Percentiles rank a stretch among this genome's conserved stretches.
phyloP scores from a whole-genome alignment of 2,888 invertebrate species.

The Acrocera orbiculus region DNA sequence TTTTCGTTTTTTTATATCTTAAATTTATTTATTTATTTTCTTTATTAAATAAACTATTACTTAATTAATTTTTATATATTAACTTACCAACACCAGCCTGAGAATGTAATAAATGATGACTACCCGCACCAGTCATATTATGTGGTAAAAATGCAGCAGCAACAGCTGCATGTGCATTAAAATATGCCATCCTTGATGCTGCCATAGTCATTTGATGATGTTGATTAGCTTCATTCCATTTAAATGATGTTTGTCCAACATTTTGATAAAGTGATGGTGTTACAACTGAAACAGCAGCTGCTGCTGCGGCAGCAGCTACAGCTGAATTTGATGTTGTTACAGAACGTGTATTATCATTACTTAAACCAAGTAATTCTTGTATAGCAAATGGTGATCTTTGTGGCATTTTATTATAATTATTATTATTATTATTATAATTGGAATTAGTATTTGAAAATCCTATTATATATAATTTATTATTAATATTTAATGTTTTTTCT shows the following conservation, averaged over 20 bases:
- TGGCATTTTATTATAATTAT: conserved; percentile 20
- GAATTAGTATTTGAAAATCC: no score
- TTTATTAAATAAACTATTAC: no score
- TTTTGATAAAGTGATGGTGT: conserved; percentile 12
- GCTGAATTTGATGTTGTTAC: conserved; percentile 12
- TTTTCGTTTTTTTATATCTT: no score
- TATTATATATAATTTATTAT: no score
- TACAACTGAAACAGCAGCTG: conserved; percentile 12
- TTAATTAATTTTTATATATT: not conserved
- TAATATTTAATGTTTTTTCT: no score
- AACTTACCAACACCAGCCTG: conserved; percentile 25
- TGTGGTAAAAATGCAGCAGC: conserved; percentile 73
- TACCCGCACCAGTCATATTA: conserved; percentile 38
- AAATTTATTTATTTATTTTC: no score
- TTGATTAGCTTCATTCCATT: conserved; percentile 19
- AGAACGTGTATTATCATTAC: conserved; percentile 12
- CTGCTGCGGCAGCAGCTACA: conserved; percentile 18
- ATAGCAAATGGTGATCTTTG: conserved; percentile 32
- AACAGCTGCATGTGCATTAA: conserved; percentile 83
- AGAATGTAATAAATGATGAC: conserved; percentile 29
- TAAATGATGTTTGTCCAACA: conserved; percentile 15
- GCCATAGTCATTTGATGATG: conserved; percentile 31
- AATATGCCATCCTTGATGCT: conserved; percentile 70
- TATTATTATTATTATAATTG: no score
- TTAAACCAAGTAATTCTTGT: conserved; percentile 29